Conservation (phyloP, 2,797 vertebrate genomes). For the Cirrhinus mrigala region DNA sequence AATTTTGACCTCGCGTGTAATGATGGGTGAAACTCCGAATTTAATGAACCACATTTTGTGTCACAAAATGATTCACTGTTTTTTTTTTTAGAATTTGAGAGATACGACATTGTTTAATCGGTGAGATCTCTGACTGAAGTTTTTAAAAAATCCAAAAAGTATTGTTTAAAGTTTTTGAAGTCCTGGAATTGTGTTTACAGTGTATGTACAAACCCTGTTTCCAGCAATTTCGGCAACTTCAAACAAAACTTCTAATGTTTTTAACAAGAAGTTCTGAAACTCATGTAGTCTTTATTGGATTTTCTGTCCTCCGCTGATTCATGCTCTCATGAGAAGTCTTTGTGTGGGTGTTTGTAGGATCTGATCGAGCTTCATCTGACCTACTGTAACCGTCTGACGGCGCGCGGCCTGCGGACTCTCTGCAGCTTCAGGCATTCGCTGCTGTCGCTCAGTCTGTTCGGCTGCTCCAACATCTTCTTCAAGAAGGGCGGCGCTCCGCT, state of each 20-base stretch:
- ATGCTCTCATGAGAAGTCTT: neutral
- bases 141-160: no score
- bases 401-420: conserved; percentile 91
- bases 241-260: neutral
- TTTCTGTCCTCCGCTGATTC: neutral
- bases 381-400: conserved; percentile 91
- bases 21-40: no score
- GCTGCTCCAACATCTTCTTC: conserved; percentile 91
- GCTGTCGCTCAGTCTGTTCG: conserved; percentile 93
- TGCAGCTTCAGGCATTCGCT: conserved; percentile 88
- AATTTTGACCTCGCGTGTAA: no score
- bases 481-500: conserved; percentile 76
- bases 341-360: conserved; percentile 78
- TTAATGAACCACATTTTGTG: no score
- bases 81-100: no score
- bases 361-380: conserved; percentile 94
- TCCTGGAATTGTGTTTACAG: no score
- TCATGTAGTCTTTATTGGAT: neutral
- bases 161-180: no score
- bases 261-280: neutral
- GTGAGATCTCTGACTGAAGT: no score
- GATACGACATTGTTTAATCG: no score
- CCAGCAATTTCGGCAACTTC: neutral
- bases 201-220: no score
- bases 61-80: no score